A percentile compares a stretch with the other conserved stretches of the same genome.
phyloP scores from a whole-genome alignment of 2,113 vertebrate species.

The Tragulus kanchil region DNA sequence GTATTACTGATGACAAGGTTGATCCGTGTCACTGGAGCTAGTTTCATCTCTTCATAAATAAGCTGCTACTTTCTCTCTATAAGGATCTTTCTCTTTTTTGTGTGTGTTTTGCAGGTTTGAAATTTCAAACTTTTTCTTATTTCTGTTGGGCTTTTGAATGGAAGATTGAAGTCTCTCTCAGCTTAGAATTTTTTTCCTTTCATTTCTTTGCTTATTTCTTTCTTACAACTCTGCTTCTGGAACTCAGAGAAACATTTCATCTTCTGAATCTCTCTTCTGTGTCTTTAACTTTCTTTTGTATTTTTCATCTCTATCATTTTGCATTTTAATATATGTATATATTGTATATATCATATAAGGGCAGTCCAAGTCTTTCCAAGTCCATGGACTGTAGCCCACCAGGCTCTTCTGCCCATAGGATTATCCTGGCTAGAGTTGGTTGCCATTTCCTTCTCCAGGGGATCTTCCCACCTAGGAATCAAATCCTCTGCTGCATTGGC shows the following conservation, averaged over 20 bases:
- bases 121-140: conserved; percentile 7
- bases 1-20: not conserved
- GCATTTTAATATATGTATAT: not conserved
- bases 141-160: not conserved
- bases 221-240: not conserved
- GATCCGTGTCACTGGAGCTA: not conserved
- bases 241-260: not conserved
- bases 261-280: not conserved
- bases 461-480: not conserved
- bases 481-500: not conserved
- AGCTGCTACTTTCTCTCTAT: not conserved
- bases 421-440: not conserved
- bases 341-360: not conserved
- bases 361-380: not conserved
- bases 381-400: not conserved
- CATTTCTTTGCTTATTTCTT: not conserved
- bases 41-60: not conserved
- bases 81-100: not conserved
- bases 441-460: not conserved
- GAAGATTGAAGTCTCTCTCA: not conserved
- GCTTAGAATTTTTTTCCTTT: not conserved
- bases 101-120: not conserved
- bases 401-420: not conserved
- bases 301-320: not conserved
- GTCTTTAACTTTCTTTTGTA: not conserved